A percentile compares a stretch with the other conserved stretches of the same genome.
Evolutionary conservation across 1,140 invertebrate genomes (phyloP).

Genomic region (Sminthurides bifidus): DNA sequence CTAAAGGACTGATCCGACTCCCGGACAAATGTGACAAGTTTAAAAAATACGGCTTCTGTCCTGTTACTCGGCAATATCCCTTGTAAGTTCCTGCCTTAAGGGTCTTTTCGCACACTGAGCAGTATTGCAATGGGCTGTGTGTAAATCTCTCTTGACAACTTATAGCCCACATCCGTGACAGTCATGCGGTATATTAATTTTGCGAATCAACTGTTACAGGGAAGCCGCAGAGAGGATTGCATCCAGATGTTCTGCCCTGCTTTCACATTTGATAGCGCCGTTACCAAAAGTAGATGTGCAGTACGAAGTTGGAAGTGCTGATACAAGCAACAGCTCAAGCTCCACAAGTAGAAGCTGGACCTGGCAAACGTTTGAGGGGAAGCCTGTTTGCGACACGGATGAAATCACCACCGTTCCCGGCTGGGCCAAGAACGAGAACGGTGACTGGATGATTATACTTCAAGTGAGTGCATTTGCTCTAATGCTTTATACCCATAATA

Average conservation of each 20-base stretch:
- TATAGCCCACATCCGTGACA: too few relatives aligned
- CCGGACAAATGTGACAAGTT: slow-evolving; percentile 30
- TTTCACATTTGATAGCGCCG: slow-evolving; percentile 30
- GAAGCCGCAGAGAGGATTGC: slow-evolving; percentile 25
- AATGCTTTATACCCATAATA: too few relatives aligned
- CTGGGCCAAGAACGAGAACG: slow-evolving; percentile 30
- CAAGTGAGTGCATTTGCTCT: slow-evolving; percentile 25
- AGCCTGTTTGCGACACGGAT: slow-evolving; percentile 28
- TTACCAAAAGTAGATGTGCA: slow-evolving; percentile 28
- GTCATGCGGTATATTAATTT: too few relatives aligned
- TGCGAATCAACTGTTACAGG: slow-evolving; percentile 18
- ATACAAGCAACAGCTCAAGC: slow-evolving; percentile 11
- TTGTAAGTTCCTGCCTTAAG: slow-evolving; percentile 20
- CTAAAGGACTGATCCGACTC: slow-evolving; percentile 1
- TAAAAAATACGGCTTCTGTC: slow-evolving; percentile 29
- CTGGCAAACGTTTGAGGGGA: slow-evolving; percentile 22
- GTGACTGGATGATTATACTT: slow-evolving; percentile 30
- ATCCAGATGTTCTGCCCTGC: slow-evolving; percentile 24
- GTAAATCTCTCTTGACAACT: too few relatives aligned
- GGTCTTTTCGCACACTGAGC: too few relatives aligned
- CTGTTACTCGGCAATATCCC: slow-evolving; percentile 24
- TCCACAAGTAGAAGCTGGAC: slow-evolving; percentile 20
- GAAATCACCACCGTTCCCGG: slow-evolving; percentile 29
- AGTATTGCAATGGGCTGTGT: too few relatives aligned
- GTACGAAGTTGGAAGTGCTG: slow-evolving; percentile 23